phyloP scores from a whole-genome alignment of 2,797 vertebrate genomes.

The Falco columbarius region DNA sequence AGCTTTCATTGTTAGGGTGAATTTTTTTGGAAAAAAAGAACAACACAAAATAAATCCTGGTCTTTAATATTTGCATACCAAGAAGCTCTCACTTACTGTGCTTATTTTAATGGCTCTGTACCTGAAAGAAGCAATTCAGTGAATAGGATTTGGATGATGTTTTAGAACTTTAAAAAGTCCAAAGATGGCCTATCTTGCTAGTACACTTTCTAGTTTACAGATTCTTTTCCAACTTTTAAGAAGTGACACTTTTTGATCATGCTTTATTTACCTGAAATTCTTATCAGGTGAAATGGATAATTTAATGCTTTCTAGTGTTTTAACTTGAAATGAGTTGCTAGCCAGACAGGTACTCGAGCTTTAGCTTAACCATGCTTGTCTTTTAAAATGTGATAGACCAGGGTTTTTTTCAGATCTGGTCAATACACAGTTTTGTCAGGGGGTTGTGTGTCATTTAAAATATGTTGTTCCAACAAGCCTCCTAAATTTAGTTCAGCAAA shows the following conservation, averaged over 20 bases:
- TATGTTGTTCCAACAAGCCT: not conserved
- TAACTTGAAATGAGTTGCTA: not conserved
- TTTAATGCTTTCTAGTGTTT: not conserved
- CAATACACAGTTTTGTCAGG: not conserved
- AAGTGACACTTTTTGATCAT: not conserved
- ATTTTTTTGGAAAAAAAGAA: not conserved
- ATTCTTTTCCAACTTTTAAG: not conserved
- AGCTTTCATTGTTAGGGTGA: not conserved
- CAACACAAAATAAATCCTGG: not conserved
- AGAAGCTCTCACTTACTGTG: not conserved
- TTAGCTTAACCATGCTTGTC: not conserved
- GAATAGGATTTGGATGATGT: not conserved
- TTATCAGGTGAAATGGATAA: not conserved
- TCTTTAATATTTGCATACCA: not conserved
- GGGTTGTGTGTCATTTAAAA: not conserved
- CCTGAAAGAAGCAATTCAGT: not conserved
- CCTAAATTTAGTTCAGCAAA: not conserved
- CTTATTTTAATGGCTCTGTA: not conserved
- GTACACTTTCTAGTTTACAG: not conserved
- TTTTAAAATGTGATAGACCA: not conserved
- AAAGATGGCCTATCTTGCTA: not conserved
- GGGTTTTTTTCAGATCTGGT: rapidly evolving
- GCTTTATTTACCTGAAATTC: not conserved
- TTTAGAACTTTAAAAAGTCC: not conserved
- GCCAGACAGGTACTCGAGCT: not conserved